phyloP scores from a whole-genome alignment of 2,797 vertebrate species.

The Melanogrammus aeglefinus region DNA sequence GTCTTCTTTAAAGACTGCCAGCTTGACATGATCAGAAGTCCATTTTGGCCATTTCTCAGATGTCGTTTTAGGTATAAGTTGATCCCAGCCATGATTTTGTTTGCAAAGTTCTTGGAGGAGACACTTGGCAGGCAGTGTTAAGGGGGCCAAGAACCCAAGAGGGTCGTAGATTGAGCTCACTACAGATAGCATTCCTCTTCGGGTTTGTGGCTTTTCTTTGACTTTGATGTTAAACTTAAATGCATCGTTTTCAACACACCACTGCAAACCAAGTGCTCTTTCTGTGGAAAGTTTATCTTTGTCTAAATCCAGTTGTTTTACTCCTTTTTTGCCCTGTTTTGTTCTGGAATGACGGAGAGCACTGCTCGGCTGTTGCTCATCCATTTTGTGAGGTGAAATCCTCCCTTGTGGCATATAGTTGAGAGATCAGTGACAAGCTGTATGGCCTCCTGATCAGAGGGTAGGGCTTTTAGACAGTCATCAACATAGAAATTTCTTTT shows the following conservation, averaged over 20 bases:
- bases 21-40: neutral
- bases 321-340: neutral
- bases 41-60: constrained; percentile 3
- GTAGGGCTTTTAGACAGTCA: constrained; percentile 5
- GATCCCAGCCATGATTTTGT: constrained; percentile 7
- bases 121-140: neutral
- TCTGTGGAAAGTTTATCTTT: constrained; percentile 2
- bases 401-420: constrained; percentile 8
- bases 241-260: neutral
- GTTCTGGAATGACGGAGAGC: neutral
- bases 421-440: constrained; percentile 4
- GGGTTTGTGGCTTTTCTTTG: neutral
- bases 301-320: neutral
- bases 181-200: no score
- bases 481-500: constrained; percentile 10
- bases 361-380: neutral
- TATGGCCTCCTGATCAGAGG: constrained; percentile 5
- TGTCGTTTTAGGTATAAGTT: neutral
- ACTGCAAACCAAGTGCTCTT: constrained; percentile 9
- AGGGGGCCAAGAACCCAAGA: constrained; percentile 12
- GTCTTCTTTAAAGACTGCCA: neutral
- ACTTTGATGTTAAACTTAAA: constrained; percentile 9
- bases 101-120: constrained; percentile 1
- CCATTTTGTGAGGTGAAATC: constrained; percentile 7
- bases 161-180: constrained; percentile 16